Percentiles rank a stretch among this genome's conserved stretches.
These are phyloP conservation scores for Limnephilus lunatus DNA, from an alignment of 2,888 invertebrate species.

Conservation along the genomic window DNA sequence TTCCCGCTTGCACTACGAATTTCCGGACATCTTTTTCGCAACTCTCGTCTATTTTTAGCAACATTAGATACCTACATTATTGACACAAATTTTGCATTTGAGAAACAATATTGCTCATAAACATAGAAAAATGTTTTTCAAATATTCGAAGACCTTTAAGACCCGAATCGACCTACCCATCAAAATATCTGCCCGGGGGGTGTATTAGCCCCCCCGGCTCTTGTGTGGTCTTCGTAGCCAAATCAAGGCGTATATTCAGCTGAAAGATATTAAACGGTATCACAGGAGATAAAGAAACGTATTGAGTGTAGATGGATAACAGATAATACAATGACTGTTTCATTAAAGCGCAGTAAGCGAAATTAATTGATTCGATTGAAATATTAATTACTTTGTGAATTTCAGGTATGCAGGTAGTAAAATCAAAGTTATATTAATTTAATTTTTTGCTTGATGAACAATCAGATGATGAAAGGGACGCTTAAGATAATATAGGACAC, in stretches of 20 bases:
- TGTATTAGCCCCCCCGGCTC: background rate
- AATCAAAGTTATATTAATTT: background rate
- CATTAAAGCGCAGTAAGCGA: background rate
- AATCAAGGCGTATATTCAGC: background rate
- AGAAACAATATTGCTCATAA: too few relatives aligned
- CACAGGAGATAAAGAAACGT: background rate
- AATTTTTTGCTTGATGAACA: too few relatives aligned
- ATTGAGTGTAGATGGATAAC: background rate
- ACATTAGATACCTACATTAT: too few relatives aligned
- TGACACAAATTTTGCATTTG: too few relatives aligned
- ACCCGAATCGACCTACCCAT: background rate
- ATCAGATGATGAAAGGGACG: too few relatives aligned
- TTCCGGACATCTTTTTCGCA: too few relatives aligned
- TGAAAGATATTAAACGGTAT: background rate
- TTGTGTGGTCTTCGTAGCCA: background rate
- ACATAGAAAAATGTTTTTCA: too few relatives aligned
- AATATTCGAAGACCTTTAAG: too few relatives aligned
- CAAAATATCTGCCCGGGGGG: background rate
- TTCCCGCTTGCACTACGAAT: too few relatives aligned
- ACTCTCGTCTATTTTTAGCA: too few relatives aligned
- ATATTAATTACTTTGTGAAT: background rate
- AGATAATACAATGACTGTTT: background rate
- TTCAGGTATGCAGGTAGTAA: background rate
- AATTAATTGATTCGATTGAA: background rate
- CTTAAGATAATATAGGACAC: too few relatives aligned